Percentiles rank a stretch among this genome's conserved stretches.
phyloP scores from a whole-genome alignment of 2,888 invertebrate species.

The Euproctis similis region DNA sequence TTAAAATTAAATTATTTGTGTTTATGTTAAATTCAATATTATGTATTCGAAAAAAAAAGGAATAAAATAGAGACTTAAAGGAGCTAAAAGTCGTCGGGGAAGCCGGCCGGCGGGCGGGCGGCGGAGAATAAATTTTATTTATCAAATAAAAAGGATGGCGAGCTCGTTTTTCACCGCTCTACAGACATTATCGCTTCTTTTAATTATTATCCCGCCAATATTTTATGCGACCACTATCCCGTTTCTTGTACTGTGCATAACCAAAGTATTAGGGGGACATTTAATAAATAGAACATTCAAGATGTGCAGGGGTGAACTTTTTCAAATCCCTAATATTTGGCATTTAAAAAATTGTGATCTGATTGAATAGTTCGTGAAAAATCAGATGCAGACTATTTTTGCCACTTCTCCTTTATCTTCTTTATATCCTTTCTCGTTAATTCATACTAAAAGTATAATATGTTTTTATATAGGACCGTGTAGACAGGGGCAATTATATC shows the following conservation, averaged over 20 bases:
- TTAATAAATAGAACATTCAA: conserved; percentile 4
- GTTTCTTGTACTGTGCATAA: conserved; percentile 26
- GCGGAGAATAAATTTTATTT: conserved; percentile 72
- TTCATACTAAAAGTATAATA: too few species aligned
- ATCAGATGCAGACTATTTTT: too few species aligned
- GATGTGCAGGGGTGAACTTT: conserved; percentile 3
- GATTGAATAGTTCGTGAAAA: too few species aligned
- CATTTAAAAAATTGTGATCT: not conserved
- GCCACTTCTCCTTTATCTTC: too few species aligned
- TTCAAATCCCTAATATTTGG: not conserved
- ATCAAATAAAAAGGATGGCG: conserved; percentile 75
- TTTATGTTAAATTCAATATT: too few species aligned
- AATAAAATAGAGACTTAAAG: conserved; percentile 37
- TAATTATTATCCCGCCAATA: conserved; percentile 75
- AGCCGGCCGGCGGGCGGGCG: conserved; percentile 46
- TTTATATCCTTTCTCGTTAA: too few species aligned
- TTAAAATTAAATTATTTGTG: too few species aligned
- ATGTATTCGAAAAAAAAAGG: too few species aligned
- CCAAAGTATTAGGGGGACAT: conserved; percentile 17
- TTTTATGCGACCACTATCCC: conserved; percentile 51
- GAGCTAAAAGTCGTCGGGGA: conserved; percentile 48
- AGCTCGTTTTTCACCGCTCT: conserved; percentile 69
- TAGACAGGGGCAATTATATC: conserved; percentile 1
- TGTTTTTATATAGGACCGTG: too few species aligned
- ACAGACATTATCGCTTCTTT: conserved; percentile 74